A percentile compares a stretch with the other conserved stretches of the same genome.
These are phyloP conservation scores for Gobionotothen gibberifrons DNA, from an alignment of 2,797 vertebrate species.

Conservation along the genomic window DNA sequence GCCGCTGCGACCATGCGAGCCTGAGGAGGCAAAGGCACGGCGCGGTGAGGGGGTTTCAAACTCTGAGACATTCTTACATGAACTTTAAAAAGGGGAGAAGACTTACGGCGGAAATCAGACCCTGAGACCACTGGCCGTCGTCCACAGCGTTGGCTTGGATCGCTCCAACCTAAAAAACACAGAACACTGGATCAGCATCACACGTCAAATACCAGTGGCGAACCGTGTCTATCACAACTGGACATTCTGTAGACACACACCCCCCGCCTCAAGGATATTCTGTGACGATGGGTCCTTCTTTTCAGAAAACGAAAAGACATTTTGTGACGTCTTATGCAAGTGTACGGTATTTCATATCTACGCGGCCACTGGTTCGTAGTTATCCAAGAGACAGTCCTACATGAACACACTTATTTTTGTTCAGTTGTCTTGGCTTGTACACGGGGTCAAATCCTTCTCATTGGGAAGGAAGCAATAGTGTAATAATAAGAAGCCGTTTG, in stretches of 20 bases:
- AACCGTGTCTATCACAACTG: no score
- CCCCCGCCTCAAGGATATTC: no score
- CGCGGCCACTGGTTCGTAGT: not conserved
- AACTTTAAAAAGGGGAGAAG: not conserved
- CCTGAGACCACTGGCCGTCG: constrained; percentile 98
- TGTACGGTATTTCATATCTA: not conserved
- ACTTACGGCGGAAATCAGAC: constrained; percentile 97
- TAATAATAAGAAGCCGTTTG: not conserved
- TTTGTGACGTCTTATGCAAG: not conserved
- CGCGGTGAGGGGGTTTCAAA: not conserved
- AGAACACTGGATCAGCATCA: not conserved
- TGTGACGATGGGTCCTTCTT: not conserved
- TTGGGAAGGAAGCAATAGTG: not conserved
- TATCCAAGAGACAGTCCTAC: not conserved
- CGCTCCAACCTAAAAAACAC: constrained; percentile 88
- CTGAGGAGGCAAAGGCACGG: constrained; percentile 71
- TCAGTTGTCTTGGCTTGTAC: not conserved
- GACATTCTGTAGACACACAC: no score
- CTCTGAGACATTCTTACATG: not conserved
- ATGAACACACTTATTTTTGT: no score
- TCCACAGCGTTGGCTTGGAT: constrained; percentile 94
- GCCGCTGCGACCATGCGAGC: constrained; percentile 98
- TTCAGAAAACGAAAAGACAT: not conserved
- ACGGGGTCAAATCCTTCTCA: not conserved
- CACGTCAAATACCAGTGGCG: not conserved